These are phyloP conservation scores for Crotophaga sulcirostris DNA, from an alignment of 2,113 vertebrate genomes.

Conservation along the genomic window DNA sequence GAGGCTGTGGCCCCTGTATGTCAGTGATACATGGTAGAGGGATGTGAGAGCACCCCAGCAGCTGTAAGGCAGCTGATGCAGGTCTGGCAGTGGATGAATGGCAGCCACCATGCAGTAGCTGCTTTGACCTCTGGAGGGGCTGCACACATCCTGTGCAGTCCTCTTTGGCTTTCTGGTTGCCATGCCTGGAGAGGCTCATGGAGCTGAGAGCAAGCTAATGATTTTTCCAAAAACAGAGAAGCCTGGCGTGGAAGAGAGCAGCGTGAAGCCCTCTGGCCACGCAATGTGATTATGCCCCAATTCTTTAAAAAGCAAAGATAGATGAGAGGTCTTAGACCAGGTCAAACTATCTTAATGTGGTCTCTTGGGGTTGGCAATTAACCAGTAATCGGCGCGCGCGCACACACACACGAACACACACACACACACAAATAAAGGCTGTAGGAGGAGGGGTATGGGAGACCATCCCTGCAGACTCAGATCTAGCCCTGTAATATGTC, in stretches of 20 bases:
- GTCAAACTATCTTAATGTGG: not conserved
- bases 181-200: not conserved
- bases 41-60: not conserved
- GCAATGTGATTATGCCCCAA: not conserved
- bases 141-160: not conserved
- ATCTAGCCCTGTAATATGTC: not conserved
- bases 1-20: not conserved
- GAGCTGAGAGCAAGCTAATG: not conserved
- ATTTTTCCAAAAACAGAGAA: not conserved
- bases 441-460: not conserved
- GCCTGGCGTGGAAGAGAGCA: not conserved
- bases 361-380: not conserved
- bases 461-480: not conserved
- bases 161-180: not conserved
- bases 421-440: not conserved
- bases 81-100: not conserved
- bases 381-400: not conserved
- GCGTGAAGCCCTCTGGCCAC: not conserved
- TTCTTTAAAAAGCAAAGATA: not conserved
- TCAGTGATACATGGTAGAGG: rapidly evolving
- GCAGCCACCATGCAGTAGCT: not conserved
- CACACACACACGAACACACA: too few relatives aligned
- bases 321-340: not conserved
- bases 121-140: not conserved
- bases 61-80: not conserved